These are phyloP conservation scores for Fregata magnificens DNA, from an alignment of 2,113 vertebrate genomes.

Conservation along the genomic window DNA sequence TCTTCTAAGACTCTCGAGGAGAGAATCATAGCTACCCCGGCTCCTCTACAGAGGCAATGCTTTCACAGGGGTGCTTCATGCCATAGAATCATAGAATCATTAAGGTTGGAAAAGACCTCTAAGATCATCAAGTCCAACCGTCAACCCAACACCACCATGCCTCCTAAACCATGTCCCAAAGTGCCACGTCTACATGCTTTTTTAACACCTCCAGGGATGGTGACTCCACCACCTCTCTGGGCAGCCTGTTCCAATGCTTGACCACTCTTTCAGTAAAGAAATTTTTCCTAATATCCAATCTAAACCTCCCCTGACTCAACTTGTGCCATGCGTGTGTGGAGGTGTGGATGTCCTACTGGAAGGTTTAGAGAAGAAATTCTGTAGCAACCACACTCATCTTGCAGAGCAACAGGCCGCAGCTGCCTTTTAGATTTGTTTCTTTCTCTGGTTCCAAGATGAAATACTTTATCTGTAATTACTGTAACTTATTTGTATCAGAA, in stretches of 20 bases:
- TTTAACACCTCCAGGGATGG: too few relatives aligned
- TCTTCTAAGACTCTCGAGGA: not conserved
- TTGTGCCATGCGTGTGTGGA: rapidly evolving
- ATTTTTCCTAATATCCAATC: too few relatives aligned
- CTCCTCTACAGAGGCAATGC: not conserved
- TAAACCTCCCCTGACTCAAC: too few relatives aligned
- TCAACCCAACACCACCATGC: too few relatives aligned
- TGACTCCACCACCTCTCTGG: too few relatives aligned
- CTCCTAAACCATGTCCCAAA: too few relatives aligned
- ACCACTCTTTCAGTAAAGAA: too few relatives aligned
- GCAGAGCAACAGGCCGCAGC: not conserved
- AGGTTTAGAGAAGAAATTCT: not conserved
- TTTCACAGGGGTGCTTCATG: not conserved
- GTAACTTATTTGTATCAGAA: not conserved
- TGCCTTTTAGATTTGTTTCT: not conserved
- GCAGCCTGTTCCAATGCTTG: too few relatives aligned
- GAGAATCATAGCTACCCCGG: not conserved
- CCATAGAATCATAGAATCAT: too few relatives aligned
- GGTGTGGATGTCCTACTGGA: not conserved
- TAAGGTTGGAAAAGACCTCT: too few relatives aligned
- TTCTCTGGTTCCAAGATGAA: not conserved
- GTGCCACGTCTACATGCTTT: too few relatives aligned
- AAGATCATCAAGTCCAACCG: too few relatives aligned
- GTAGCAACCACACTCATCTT: not conserved
- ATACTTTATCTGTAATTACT: not conserved